Evolutionary conservation across 2,888 invertebrate species (phyloP), one percentile per base, ranked within the genome.

Genomic region (Ormyrus pomaceus): DNA sequence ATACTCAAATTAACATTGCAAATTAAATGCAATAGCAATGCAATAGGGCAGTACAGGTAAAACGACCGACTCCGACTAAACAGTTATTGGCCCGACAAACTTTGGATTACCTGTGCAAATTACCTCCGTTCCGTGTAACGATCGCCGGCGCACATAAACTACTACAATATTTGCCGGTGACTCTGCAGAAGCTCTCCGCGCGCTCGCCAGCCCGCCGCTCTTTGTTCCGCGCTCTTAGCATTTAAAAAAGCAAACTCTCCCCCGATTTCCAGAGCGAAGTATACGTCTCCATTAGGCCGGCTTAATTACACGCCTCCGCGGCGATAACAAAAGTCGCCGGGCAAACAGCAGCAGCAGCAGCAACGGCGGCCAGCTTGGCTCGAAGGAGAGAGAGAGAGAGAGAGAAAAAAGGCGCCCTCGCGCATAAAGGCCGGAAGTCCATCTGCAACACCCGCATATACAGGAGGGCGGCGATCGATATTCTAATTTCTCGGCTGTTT

Each of bases 381-480:
- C 0, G 4, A 34, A 34, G 34, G 34, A 34, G 4, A 34, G 34
- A 34, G 34, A 34, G 34, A 34, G 34, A 34, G 34, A 34, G 34
- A 34, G 19, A 11, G 10, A 50, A 66, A 19, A 9, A 53, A n/a
- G 55, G n/a, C 19, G 50, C 48, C 7, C 11, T 19, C n/a, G 48
- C 2, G 8, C 4, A 66, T 70, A 70, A 64, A 56, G 50, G 48
- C 50, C 76, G 76, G 76, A 76, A 76, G 76, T 76, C 76, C 77
- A 70, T 64, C 48, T 70, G 77, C 77, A 66, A 65, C 56, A 77
- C 69, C 62, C 70, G 70, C 77, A 56, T 64, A 64, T 64, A 64
- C 4, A 48, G 3, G 34, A 34, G 0, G 9, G 11, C 48, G 8
- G 55, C 69, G 77, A 77, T 77, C 69, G 76, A 77, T 70, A 70